Conservation (phyloP, 1,140 invertebrate species). For the Atta texana region DNA sequence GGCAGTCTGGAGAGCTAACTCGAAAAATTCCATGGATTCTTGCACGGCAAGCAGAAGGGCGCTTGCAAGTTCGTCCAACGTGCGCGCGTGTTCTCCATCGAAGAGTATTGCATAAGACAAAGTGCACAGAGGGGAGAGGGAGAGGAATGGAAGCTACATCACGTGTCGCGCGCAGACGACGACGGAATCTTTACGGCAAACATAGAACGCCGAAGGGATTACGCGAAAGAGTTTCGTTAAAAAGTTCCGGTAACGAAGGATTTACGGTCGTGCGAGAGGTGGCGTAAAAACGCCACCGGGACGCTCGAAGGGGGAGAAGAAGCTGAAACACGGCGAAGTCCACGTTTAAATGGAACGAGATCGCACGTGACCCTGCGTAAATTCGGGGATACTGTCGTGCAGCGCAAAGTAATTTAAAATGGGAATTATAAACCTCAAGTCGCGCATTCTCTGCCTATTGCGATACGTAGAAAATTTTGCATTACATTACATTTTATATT, state of each 20-base stretch:
- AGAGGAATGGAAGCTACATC: constrained; percentile 71
- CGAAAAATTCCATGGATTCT: constrained; percentile 81
- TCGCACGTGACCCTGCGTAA: constrained; percentile 56
- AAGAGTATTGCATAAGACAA: constrained; percentile 38
- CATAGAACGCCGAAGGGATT: constrained; percentile 62
- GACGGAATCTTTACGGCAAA: constrained; percentile 77
- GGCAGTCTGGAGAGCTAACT: constrained; percentile 77
- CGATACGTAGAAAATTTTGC: neutral
- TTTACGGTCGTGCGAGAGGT: constrained; percentile 45
- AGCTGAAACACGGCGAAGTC: constrained; percentile 24
- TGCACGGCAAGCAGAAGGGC: constrained; percentile 76
- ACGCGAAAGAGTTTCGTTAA: constrained; percentile 58
- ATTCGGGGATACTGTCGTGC: constrained; percentile 12
- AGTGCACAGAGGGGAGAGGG: constrained; percentile 14
- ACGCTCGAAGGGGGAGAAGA: neutral
- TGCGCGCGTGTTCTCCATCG: neutral
- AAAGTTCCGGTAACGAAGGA: constrained; percentile 63
- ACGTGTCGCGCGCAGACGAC: constrained; percentile 71
- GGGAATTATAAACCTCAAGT: constrained; percentile 1
- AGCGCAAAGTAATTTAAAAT: constrained; percentile 51
- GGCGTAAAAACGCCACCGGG: constrained; percentile 23
- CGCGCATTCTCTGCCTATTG: neutral
- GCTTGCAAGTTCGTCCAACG: constrained; percentile 74
- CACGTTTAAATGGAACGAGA: constrained; percentile 40
- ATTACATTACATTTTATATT: neutral